Evolutionary conservation across 2,797 vertebrate species (phyloP).

Genomic region (Pelobates cultripes): DNA sequence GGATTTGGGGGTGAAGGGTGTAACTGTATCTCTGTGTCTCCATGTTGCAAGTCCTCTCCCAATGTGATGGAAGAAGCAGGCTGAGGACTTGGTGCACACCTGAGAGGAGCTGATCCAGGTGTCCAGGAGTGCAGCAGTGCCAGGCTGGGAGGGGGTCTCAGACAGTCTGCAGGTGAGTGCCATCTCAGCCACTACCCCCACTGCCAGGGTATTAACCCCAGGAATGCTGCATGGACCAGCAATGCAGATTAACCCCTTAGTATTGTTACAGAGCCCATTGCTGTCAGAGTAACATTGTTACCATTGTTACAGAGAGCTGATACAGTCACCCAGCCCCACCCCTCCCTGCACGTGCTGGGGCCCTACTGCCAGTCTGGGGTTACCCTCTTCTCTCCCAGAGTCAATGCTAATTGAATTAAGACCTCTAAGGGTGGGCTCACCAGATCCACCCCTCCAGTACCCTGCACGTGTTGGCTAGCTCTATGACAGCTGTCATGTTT

Average conservation of each 20-base stretch:
- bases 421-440: too few relatives aligned
- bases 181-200: too few relatives aligned
- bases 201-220: background rate
- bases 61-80: background rate
- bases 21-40: background rate
- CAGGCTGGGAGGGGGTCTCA: background rate
- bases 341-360: conserved; percentile 3
- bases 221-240: background rate
- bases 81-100: too few relatives aligned
- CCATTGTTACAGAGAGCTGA: background rate
- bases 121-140: too few relatives aligned
- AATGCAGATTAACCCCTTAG: background rate
- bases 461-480: too few relatives aligned
- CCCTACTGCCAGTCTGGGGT: too few relatives aligned
- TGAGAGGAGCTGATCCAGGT: too few relatives aligned
- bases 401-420: too few relatives aligned
- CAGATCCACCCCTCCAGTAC: too few relatives aligned
- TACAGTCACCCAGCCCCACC: too few relatives aligned
- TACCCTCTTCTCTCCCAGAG: too few relatives aligned
- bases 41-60: background rate
- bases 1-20: background rate
- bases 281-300: background rate
- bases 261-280: background rate
- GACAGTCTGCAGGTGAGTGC: conserved; percentile 6
- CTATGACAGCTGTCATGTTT: too few relatives aligned